phyloP scores from a whole-genome alignment of 35 echinoderm and acorn worm species.

The Amphiura filiformis region DNA sequence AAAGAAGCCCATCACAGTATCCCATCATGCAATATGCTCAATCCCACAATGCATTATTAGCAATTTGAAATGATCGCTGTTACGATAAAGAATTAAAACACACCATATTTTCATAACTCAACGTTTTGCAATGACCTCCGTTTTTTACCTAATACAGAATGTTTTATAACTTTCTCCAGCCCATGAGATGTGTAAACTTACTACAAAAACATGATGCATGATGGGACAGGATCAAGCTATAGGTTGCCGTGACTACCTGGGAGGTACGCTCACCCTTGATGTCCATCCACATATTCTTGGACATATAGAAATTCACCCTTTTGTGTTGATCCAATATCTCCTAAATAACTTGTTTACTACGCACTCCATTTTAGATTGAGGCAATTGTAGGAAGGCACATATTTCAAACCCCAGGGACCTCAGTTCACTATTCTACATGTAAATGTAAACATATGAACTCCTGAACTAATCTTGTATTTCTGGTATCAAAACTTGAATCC shows the following conservation, averaged over 20 bases:
- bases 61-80: neutral
- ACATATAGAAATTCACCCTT: no score
- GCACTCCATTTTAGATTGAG: neutral
- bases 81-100: no score
- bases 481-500: no score
- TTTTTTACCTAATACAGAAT: no score
- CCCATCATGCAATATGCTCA: neutral
- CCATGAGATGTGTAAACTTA: no score
- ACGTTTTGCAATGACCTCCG: no score
- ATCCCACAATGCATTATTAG: neutral
- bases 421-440: neutral
- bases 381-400: no score
- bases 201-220: neutral
- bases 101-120: no score
- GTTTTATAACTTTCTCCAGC: no score
- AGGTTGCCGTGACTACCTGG: neutral
- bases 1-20: neutral
- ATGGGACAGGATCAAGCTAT: neutral
- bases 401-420: no score
- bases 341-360: neutral
- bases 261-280: neutral
- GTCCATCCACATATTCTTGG: neutral
- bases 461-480: neutral
- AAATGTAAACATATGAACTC: neutral
- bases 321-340: neutral